Evolutionary conservation across 2,888 invertebrate species (phyloP), one percentile per base, ranked within the genome.

Genomic region (Andrena flavipes): DNA sequence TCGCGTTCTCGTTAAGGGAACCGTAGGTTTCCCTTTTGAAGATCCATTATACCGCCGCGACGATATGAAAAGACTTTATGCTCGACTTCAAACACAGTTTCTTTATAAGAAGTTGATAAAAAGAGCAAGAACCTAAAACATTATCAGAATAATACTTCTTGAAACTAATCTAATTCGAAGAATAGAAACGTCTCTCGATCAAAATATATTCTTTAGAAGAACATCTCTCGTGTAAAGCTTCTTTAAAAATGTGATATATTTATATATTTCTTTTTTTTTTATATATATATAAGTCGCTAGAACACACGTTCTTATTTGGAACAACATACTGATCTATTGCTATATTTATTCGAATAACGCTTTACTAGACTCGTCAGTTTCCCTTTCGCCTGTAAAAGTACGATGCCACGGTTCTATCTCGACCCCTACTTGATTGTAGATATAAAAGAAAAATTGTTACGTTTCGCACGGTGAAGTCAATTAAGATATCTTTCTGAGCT

Each of bases 241-340:
- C 63, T 77, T 86, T 72, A 74, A 56, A 81, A 74, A 74, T 70
- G 23, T 80, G 65, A 65, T 77, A 67, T 67, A 67, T 72, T 23
- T 63, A 60, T 67, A 23, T 56, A 54, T 35, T 54, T 60, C 42
- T 60, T 10, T 54, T 75, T 67, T 33, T 1, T 33, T 10, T 35
- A 35, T 35, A 35, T 35, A 35, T 35, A 33, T 68, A 59, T 80
- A 80, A 63, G 65, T 82, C 80, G 67, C 76, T 85, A 90, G 91
- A 91, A 91, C 90, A 91, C 91, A 89, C 87, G 30, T 80, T 83
- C 78, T 70, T 87, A 82, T 91, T 91, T 90, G 87, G 88, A 91
- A 91, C 86, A 85, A 87, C 79, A 88, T 84, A 86, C 76, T 84
- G 80, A 85, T 88, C 89, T 92, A 92, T 91, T 91, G 91, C 88